phyloP scores from a whole-genome alignment of 2,888 invertebrate species.

The Dinocampus coccinellae region DNA sequence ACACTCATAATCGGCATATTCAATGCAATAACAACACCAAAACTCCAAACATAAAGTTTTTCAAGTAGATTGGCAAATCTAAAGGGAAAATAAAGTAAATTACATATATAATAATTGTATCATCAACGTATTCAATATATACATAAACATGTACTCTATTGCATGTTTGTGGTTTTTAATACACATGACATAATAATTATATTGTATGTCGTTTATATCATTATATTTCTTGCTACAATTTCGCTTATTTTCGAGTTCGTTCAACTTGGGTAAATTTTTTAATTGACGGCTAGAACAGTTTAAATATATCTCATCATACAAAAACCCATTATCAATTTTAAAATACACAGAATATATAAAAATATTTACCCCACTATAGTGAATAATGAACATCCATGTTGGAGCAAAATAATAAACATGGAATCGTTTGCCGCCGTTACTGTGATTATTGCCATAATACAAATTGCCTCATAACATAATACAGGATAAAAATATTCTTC shows the following conservation, averaged over 20 bases:
- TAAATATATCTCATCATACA: not conserved
- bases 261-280: not conserved
- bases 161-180: no score
- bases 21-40: no score
- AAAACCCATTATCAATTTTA: no score
- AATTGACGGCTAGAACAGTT: not conserved
- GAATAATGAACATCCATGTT: constrained; percentile 27
- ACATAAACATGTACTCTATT: constrained; percentile 16
- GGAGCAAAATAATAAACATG: constrained; percentile 19
- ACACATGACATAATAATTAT: constrained; percentile 3
- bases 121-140: constrained; percentile 7
- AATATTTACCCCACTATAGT: not conserved
- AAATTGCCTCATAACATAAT: not conserved
- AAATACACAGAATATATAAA: no score
- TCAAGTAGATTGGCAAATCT: no score
- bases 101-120: not conserved
- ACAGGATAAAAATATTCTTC: not conserved
- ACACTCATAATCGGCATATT: no score
- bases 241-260: not conserved
- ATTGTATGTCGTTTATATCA: not conserved
- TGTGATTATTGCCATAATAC: not conserved
- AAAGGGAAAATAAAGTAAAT: no score
- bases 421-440: no score
- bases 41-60: no score
- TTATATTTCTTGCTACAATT: not conserved